Evolutionary conservation across 1,140 invertebrate genomes (phyloP).

Genomic region (Brachionus asplanchnoidis): DNA sequence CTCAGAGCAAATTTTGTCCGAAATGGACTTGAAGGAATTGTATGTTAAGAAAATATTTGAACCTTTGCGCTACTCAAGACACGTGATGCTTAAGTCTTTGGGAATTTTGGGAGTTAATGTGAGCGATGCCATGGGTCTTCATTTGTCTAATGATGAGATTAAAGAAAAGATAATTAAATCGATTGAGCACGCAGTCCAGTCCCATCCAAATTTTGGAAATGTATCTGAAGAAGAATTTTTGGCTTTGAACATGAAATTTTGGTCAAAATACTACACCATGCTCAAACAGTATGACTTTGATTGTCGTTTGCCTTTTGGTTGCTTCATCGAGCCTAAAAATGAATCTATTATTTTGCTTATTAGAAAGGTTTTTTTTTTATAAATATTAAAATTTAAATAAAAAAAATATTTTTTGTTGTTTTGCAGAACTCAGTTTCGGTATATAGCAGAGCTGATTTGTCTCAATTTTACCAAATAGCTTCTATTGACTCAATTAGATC

Average conservation of each 20-base stretch:
- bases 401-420: not conserved
- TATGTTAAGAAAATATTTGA: conserved; percentile 30
- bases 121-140: not conserved
- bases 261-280: conserved; percentile 39
- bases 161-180: conserved; percentile 21
- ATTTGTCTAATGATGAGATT: not conserved
- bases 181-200: conserved; percentile 12
- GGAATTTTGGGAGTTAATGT: not conserved
- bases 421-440: not conserved
- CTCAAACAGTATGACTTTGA: conserved; percentile 39
- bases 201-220: conserved; percentile 10
- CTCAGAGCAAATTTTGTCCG: not conserved
- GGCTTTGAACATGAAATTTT: not conserved
- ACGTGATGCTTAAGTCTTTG: conserved; percentile 12
- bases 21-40: not conserved
- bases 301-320: not conserved
- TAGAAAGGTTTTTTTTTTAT: not conserved
- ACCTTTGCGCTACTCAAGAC: conserved; percentile 17
- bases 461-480: conserved; percentile 11
- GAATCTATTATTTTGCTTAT: conserved; percentile 33
- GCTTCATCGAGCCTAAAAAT: not conserved
- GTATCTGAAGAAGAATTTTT: conserved; percentile 34
- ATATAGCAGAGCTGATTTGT: not conserved
- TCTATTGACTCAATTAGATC: not conserved
- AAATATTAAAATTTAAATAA: not conserved